Evolutionary conservation across 2,797 vertebrate species (phyloP).

Genomic region (Catamblyrhynchus diadema): DNA sequence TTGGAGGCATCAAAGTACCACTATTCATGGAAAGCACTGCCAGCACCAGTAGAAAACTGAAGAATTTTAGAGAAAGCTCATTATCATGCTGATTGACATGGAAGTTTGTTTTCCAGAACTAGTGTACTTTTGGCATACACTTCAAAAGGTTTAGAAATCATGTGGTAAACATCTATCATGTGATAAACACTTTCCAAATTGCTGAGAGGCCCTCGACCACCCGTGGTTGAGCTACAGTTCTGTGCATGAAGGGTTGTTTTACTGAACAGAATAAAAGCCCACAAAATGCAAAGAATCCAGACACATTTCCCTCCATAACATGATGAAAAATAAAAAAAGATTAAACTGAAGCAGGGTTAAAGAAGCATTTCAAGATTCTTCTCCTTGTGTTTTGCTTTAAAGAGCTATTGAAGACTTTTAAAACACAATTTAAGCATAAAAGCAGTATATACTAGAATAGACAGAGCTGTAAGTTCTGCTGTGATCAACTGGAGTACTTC

Average conservation of each 20-base stretch:
- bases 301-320: background rate
- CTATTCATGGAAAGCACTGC: background rate
- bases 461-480: background rate
- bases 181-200: background rate
- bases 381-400: background rate
- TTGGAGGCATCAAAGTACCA: background rate
- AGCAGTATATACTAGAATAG: background rate
- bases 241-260: background rate
- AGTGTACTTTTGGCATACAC: background rate
- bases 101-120: background rate
- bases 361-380: background rate
- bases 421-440: background rate
- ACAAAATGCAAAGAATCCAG: background rate
- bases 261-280: background rate
- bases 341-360: background rate
- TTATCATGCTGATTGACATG: background rate
- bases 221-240: background rate
- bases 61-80: background rate
- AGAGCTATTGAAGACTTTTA: background rate
- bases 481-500: background rate
- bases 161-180: background rate
- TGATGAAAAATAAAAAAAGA: background rate
- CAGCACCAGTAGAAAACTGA: background rate
- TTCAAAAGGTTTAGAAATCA: background rate
- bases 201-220: background rate